phyloP scores from a whole-genome alignment of 2,797 vertebrate genomes.

The Halcyon badia region DNA sequence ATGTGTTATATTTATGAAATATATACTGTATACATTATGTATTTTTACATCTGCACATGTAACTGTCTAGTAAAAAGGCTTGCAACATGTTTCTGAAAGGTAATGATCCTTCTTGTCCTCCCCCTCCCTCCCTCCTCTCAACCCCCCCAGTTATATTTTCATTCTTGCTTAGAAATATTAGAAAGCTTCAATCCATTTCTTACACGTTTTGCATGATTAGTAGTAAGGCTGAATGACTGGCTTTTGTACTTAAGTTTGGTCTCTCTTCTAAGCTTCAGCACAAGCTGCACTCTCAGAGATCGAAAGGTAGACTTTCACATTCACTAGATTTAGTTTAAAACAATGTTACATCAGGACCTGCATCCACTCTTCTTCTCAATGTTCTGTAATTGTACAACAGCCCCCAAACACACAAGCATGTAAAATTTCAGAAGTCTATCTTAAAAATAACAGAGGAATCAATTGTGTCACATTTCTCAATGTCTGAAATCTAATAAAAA shows the following conservation, averaged over 20 bases:
- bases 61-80: neutral
- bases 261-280: neutral
- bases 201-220: neutral
- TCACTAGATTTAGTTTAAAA: neutral
- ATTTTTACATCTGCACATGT: neutral
- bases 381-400: neutral
- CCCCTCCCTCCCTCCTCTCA: no score
- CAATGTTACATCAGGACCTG: neutral
- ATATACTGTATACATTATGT: neutral
- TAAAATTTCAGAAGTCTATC: neutral
- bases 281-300: neutral
- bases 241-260: neutral
- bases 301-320: neutral
- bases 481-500: slow-evolving; percentile 2
- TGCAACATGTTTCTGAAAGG: neutral
- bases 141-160: neutral
- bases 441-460: neutral
- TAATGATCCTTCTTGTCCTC: neutral
- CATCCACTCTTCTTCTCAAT: neutral
- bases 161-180: neutral
- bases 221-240: neutral
- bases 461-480: neutral
- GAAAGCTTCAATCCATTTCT: neutral
- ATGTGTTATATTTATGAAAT: neutral
- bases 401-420: neutral